Conservation (phyloP, 2,113 vertebrate genomes). For the Xyrauchen texanus region DNA sequence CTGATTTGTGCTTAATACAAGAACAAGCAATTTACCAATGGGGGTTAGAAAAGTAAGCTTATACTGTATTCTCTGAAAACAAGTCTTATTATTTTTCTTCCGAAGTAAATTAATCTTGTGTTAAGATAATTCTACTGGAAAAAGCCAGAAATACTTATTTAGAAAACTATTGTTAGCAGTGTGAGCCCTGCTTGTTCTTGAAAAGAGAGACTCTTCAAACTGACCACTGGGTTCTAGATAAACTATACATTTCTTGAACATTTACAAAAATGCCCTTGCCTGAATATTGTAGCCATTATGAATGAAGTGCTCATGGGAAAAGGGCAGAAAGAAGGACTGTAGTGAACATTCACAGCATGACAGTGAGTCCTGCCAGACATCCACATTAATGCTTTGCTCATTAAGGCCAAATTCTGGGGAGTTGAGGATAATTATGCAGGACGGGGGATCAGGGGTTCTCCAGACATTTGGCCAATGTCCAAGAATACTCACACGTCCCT, state of each 20-base stretch:
- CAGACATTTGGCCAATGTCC: neutral
- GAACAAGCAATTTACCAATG: no score
- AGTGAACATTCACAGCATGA: conserved; percentile 8
- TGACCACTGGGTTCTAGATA: neutral
- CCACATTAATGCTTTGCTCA: conserved; percentile 19
- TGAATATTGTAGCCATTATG: conserved; percentile 2
- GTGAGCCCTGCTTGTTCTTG: neutral
- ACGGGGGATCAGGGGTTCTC: neutral
- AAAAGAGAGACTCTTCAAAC: conserved; percentile 1
- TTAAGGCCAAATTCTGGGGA: conserved; percentile 24
- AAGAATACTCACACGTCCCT: neutral
- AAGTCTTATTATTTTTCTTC: no score
- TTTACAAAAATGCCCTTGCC: neutral
- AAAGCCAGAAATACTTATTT: no score
- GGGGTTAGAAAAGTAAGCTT: no score
- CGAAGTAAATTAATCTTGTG: no score
- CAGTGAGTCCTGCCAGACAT: conserved; percentile 2
- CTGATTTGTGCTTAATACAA: no score
- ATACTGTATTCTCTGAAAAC: no score
- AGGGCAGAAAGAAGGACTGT: neutral
- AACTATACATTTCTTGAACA: neutral
- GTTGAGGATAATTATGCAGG: conserved; percentile 30
- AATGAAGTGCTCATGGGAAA: conserved; percentile 7
- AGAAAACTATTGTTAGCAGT: no score
- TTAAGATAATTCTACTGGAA: no score